Conservation (phyloP, 53 echinoderm and acorn worm genomes). For the Hippasteria phrygiana region DNA sequence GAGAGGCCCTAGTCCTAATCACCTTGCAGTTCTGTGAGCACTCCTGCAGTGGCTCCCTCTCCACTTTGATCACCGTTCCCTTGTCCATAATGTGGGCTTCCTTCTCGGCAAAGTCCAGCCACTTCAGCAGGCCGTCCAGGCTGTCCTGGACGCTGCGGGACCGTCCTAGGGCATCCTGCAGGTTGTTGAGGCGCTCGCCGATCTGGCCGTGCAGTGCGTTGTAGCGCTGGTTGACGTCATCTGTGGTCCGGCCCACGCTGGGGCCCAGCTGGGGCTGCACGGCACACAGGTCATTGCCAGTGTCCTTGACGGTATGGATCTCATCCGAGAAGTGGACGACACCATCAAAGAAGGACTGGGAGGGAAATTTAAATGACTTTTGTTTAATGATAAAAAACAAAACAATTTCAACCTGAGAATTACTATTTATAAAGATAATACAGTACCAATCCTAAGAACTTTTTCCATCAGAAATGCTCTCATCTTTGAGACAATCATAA, state of each 20-base stretch:
- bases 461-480: no score
- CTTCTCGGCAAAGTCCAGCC: constrained; percentile 95
- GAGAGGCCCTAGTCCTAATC: no score
- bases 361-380: background rate
- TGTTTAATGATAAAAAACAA: no score
- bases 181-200: constrained; percentile 77
- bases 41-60: constrained; percentile 88
- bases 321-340: constrained; percentile 89
- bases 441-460: no score
- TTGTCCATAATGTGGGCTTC: constrained; percentile 92
- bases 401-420: background rate
- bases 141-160: constrained; percentile 95
- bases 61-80: constrained; percentile 89
- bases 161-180: constrained; percentile 88
- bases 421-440: no score
- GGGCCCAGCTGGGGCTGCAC: constrained; percentile 85
- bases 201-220: constrained; percentile 83
- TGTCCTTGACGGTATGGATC: constrained; percentile 81
- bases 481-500: no score
- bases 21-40: constrained; percentile 94
- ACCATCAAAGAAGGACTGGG: constrained; percentile 75
- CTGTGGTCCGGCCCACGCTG: constrained; percentile 75
- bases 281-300: constrained; percentile 77
- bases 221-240: constrained; percentile 82
- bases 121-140: constrained; percentile 80